These are phyloP conservation scores for Streptopelia turtur DNA, from an alignment of 2,797 vertebrate genomes.

Conservation along the genomic window DNA sequence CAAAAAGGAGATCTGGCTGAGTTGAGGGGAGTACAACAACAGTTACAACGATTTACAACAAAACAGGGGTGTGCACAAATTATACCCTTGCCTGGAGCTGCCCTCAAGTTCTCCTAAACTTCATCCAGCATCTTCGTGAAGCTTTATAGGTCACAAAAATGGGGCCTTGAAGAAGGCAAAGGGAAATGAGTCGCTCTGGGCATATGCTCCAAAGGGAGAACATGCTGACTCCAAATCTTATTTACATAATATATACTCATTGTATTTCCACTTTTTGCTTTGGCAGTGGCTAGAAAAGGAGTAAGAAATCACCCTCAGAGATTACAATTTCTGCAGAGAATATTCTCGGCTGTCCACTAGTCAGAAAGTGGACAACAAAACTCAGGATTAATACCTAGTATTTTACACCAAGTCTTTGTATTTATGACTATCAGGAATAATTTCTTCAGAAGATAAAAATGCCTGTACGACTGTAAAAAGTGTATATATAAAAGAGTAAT, in stretches of 20 bases:
- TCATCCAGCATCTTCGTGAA: neutral
- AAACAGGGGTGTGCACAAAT: neutral
- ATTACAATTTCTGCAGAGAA: neutral
- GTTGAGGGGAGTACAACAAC: neutral
- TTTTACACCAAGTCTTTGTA: neutral
- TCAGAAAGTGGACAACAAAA: neutral
- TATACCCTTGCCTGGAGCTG: neutral
- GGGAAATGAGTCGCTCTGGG: neutral
- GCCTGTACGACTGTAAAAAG: neutral
- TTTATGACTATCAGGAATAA: neutral
- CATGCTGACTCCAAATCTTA: neutral
- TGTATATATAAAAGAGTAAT: neutral
- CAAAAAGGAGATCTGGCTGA: neutral
- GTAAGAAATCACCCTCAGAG: neutral
- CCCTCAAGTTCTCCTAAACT: neutral
- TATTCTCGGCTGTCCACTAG: neutral
- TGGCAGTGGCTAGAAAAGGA: neutral
- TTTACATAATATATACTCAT: neutral
- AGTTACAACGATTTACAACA: neutral
- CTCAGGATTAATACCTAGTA: neutral
- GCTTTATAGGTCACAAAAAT: neutral
- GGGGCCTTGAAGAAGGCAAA: neutral
- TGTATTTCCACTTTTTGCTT: neutral
- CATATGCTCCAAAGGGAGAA: neutral
- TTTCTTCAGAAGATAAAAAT: neutral